Percentiles rank a stretch among this genome's conserved stretches.
Evolutionary conservation across 2,113 vertebrate genomes (phyloP).

Genomic region (Osmerus mordax): DNA sequence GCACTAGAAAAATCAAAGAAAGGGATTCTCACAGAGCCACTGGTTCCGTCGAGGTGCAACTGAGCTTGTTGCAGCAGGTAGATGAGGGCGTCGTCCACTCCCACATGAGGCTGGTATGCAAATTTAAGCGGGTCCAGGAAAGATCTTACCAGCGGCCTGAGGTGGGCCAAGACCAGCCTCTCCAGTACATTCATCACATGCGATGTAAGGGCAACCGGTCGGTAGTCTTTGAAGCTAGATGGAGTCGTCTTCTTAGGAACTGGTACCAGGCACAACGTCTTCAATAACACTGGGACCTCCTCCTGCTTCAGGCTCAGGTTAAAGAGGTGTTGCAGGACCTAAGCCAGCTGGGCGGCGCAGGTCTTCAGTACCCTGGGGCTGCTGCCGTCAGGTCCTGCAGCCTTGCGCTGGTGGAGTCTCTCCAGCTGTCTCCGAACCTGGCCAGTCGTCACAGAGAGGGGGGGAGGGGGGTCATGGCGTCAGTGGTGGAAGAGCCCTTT

Average conservation of each 20-base stretch:
- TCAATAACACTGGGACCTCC: not conserved
- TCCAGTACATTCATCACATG: conserved; percentile 6
- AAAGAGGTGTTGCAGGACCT: conserved; percentile 7
- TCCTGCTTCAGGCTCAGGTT: conserved; percentile 3
- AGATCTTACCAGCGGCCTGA: not conserved
- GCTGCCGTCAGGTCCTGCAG: conserved; percentile 8
- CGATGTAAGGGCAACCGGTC: too few relatives aligned
- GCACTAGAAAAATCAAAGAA: too few relatives aligned
- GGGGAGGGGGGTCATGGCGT: too few relatives aligned
- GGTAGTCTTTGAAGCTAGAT: not conserved
- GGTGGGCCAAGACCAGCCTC: not conserved
- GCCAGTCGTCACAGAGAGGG: too few relatives aligned
- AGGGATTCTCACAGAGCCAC: not conserved
- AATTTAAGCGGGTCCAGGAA: conserved; percentile 11
- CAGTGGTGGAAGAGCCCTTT: too few relatives aligned
- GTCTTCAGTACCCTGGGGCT: not conserved
- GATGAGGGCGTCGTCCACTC: not conserved
- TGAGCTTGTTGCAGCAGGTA: not conserved
- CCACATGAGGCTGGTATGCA: not conserved
- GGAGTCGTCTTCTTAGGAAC: not conserved
- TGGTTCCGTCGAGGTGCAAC: not conserved
- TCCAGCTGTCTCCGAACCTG: not conserved
- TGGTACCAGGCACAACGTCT: not conserved
- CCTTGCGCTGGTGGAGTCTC: not conserved
- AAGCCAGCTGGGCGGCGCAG: not conserved